Evolutionary conservation across 2,113 vertebrate species (phyloP).

Genomic region (Chamaea fasciata): DNA sequence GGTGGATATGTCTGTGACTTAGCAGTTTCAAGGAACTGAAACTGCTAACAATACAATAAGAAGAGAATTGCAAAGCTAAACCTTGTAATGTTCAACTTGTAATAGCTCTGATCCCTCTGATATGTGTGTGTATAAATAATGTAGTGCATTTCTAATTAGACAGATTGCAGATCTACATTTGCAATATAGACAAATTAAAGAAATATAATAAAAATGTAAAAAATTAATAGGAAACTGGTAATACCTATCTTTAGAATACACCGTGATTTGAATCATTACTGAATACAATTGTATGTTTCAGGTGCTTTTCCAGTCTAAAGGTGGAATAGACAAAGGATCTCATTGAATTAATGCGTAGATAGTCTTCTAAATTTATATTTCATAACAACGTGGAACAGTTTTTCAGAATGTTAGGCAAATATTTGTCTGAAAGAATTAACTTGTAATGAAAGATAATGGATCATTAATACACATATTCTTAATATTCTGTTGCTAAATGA

Average conservation of each 20-base stretch:
- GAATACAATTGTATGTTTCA: background rate
- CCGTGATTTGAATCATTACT: background rate
- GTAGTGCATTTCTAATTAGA: background rate
- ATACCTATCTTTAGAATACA: background rate
- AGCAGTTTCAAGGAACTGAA: background rate
- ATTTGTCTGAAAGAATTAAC: background rate
- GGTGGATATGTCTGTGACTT: background rate
- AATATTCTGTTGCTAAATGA: background rate
- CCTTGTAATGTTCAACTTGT: background rate
- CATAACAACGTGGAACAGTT: background rate
- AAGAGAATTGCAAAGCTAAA: background rate
- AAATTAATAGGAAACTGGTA: background rate
- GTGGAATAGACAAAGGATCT: background rate
- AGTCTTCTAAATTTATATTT: background rate
- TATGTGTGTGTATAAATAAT: background rate
- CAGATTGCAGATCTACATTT: background rate
- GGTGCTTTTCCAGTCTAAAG: background rate
- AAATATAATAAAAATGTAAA: background rate
- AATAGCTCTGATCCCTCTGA: background rate
- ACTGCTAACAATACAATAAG: too few relatives aligned
- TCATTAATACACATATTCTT: background rate
- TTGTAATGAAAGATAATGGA: background rate
- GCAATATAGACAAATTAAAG: background rate
- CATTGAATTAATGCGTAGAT: background rate
- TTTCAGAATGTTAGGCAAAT: background rate